Evolutionary conservation across 2,888 invertebrate species (phyloP).

Genomic region (Rhimphoctona megacephalus): DNA sequence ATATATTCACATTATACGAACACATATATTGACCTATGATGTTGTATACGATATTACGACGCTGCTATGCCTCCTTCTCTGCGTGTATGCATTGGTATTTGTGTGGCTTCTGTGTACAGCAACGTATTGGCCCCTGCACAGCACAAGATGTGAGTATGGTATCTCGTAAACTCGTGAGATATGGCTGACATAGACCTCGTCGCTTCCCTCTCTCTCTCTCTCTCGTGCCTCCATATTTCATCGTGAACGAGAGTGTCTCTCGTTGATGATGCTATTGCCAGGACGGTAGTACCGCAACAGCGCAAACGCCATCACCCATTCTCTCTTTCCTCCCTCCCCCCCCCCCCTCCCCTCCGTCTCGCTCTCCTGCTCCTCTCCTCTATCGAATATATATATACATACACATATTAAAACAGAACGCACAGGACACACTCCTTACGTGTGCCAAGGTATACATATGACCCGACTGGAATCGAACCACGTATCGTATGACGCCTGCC

Average conservation of each 20-base stretch:
- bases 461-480: constrained; percentile 22
- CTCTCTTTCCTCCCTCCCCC: constrained; percentile 45
- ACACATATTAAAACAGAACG: neutral
- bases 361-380: neutral
- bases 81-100: neutral
- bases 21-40: neutral
- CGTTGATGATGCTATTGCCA: constrained; percentile 62
- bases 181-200: constrained; percentile 67
- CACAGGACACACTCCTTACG: constrained; percentile 28
- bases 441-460: constrained; percentile 29
- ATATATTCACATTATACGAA: neutral
- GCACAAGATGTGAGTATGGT: constrained; percentile 64
- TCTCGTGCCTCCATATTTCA: constrained; percentile 58
- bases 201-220: constrained; percentile 40
- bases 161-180: constrained; percentile 72
- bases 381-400: constrained; percentile 1
- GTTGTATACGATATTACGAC: constrained; percentile 55
- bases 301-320: constrained; percentile 41
- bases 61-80: neutral
- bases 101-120: constrained; percentile 41
- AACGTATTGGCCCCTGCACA: constrained; percentile 51
- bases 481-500: constrained; percentile 44
- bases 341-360: neutral
- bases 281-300: constrained; percentile 33
- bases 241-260: constrained; percentile 60